Conservation (phyloP, 2,113 vertebrate species). For the Datnioides undecimradiatus region DNA sequence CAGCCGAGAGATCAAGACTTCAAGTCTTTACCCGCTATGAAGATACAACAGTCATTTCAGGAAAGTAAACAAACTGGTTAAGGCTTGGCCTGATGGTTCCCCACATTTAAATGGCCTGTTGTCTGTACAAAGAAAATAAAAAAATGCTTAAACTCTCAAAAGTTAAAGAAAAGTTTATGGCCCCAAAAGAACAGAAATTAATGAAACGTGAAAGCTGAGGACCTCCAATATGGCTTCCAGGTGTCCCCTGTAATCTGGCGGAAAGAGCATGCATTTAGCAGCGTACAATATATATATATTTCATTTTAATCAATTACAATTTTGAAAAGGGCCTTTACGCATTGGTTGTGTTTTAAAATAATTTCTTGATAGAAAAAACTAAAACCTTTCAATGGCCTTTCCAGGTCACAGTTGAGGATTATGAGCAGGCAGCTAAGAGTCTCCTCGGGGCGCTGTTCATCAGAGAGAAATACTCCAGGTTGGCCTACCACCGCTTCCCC, state of each 20-base stretch:
- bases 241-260: background rate
- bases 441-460: conserved; percentile 92
- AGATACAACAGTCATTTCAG: background rate
- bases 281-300: background rate
- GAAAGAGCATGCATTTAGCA: background rate
- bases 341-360: background rate
- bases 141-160: background rate
- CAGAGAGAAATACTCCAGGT: conserved; percentile 93
- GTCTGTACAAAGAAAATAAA: background rate
- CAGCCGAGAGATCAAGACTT: background rate
- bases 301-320: background rate
- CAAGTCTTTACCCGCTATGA: background rate
- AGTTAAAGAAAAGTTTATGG: no score
- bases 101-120: background rate
- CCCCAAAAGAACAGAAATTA: no score
- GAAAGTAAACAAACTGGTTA: background rate
- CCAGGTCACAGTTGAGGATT: conserved; percentile 96
- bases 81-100: no score
- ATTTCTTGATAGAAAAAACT: background rate
- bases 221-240: background rate
- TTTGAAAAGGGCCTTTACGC: background rate
- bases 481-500: conserved; percentile 94
- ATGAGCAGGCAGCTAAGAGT: conserved; percentile 92
- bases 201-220: no score
- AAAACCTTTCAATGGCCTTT: conserved; percentile 21